Evolutionary conservation across 2,888 invertebrate genomes (phyloP).

Genomic region (Caenorhabditis parvicauda): DNA sequence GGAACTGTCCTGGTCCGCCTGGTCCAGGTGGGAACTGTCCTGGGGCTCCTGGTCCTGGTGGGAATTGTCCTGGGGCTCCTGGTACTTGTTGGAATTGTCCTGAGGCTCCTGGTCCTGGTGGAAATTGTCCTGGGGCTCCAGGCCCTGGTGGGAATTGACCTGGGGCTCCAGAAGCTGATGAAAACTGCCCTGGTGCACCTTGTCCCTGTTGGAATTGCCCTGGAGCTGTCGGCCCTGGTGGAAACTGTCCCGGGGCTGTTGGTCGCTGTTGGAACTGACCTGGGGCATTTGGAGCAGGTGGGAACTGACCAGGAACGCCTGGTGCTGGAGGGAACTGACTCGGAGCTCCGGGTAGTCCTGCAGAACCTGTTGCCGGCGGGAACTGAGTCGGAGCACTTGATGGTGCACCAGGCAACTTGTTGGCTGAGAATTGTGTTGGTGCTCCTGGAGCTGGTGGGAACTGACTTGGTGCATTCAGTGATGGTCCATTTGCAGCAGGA

Average conservation of each 20-base stretch:
- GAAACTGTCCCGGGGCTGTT: slow-evolving; percentile 8
- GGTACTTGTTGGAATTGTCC: slow-evolving; percentile 1
- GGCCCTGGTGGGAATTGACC: slow-evolving; percentile 9
- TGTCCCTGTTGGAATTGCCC: slow-evolving; percentile 6
- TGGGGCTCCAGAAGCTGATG: too few relatives aligned
- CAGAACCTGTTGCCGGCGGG: slow-evolving; percentile 6
- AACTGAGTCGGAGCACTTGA: slow-evolving; percentile 3
- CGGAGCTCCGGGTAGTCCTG: slow-evolving; percentile 6
- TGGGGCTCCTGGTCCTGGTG: slow-evolving; percentile 10
- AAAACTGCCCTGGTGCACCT: slow-evolving; percentile 6
- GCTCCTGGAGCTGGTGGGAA: slow-evolving; percentile 6
- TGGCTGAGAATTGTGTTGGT: slow-evolving; percentile 2
- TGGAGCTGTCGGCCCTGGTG: slow-evolving; percentile 16
- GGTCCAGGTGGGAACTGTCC: too few relatives aligned
- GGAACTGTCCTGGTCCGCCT: slow-evolving; percentile 7
- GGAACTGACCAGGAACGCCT: slow-evolving; percentile 8
- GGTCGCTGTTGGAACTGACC: background rate
- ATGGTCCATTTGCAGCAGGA: too few relatives aligned
- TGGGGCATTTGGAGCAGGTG: slow-evolving; percentile 5
- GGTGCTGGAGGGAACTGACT: slow-evolving; percentile 17
- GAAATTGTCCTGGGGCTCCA: slow-evolving; percentile 1
- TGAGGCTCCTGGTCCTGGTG: slow-evolving; percentile 8
- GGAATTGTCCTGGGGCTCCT: slow-evolving; percentile 9
- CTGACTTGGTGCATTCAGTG: too few relatives aligned
- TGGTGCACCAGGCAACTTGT: slow-evolving; percentile 3